Evolutionary conservation across 2,888 invertebrate species (phyloP), one percentile per base, ranked within the genome.

Genomic region (Pammene aurita): DNA sequence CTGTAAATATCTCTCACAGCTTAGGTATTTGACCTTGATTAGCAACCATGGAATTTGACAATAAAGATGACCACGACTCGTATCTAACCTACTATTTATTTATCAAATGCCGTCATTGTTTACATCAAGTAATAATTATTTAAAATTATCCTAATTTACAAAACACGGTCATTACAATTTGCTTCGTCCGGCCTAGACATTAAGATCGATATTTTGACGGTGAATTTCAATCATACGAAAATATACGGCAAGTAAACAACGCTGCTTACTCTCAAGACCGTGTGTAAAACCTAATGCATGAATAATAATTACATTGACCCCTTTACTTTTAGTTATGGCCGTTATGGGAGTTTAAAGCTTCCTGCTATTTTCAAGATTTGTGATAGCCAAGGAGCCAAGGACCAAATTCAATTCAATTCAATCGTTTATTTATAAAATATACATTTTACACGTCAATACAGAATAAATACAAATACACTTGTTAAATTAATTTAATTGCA

Each of bases 81-180:
- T 4, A 26, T 4, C 26, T 26, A 44, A 48, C 13, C 18, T 41
- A 57, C 16, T 60, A 67, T 35, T 42, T 69, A 64, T 69, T 58
- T 64, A 64, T 38, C 42, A 18, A 34, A 65, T 70, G 61, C 56
- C 72, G 70, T 72, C 72, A 72, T 67, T 72, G 70, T 72, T 70
- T 72, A 72, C 72, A 66, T 54, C 0, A 34, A 34, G 26, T 34
- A 18, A n/a, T n/a, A n/a, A n/a, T n/a, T n/a, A n/a, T n/a, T n/a
- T n/a, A 26, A 34, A 54, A 54, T 54, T 54, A 54, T 26, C 26
- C 7, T 34, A 54, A 9, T 34, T 34, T 34, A 35, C 13, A 9
- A 46, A 26, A 54, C n/a, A 26, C 7, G 13, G n/a, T 50, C 34
- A 34, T 52, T 34, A 26, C n/a, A 54, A 54, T n/a, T 34, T 34